phyloP scores from a whole-genome alignment of 2,113 vertebrate species.

The Myxocyprinus asiaticus region DNA sequence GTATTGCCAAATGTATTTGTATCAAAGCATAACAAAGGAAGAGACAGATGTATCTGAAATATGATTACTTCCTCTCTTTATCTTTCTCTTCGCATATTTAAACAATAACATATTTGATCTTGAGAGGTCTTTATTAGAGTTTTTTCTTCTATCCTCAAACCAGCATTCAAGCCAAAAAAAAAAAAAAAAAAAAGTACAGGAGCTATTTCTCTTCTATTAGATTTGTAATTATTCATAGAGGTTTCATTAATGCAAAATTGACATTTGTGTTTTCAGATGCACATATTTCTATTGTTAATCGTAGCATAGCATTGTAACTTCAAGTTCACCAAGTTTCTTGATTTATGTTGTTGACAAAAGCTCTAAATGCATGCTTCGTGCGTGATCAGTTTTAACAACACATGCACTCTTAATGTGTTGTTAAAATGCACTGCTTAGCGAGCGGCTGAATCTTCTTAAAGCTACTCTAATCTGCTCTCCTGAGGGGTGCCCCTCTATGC shows the following conservation, averaged over 20 bases:
- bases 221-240: neutral
- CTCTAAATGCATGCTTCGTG: neutral
- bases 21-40: neutral
- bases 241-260: neutral
- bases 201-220: no score
- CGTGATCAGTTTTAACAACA: neutral
- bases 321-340: no score
- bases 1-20: neutral
- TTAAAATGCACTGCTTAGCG: constrained; percentile 1
- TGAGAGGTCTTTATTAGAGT: neutral
- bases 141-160: no score
- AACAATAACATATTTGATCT: neutral
- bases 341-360: neutral
- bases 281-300: no score
- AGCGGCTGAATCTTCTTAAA: constrained; percentile 24
- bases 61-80: neutral
- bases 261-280: neutral
- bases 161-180: no score
- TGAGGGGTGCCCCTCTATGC: neutral
- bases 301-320: no score
- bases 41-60: neutral
- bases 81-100: neutral
- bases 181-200: no score
- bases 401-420: neutral
- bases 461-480: constrained; percentile 15